A percentile compares a stretch with the other conserved stretches of the same genome.
These are phyloP conservation scores for Panulirus ornatus DNA, from an alignment of 1,140 invertebrate genomes.

Conservation along the genomic window DNA sequence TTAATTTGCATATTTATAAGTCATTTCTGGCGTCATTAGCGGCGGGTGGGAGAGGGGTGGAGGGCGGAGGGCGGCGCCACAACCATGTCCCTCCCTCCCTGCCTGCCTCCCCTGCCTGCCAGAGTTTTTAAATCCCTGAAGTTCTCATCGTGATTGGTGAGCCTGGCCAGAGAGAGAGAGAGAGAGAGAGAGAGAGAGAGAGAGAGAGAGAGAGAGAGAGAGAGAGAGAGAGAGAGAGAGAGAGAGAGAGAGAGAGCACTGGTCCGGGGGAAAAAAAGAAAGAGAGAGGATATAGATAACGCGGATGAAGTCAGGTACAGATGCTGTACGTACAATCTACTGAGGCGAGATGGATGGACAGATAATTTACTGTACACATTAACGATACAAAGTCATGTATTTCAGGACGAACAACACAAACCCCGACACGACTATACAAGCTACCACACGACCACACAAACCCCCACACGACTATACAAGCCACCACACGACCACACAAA, in stretches of 20 bases:
- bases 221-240: conserved; percentile 34
- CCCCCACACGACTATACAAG: not conserved
- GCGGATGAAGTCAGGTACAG: not conserved
- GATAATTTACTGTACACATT: no score
- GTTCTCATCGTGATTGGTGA: not conserved
- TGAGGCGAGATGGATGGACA: no score
- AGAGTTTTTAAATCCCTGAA: not conserved
- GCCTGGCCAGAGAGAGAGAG: conserved; percentile 5
- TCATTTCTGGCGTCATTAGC: not conserved
- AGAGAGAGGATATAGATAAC: not conserved
- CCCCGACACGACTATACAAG: not conserved
- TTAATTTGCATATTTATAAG: not conserved
- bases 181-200: conserved; percentile 13
- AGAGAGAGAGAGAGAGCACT: not conserved
- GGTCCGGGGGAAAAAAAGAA: not conserved
- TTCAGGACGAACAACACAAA: no score
- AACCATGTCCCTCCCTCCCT: no score
- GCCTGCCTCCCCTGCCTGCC: no score
- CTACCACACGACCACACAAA: not conserved
- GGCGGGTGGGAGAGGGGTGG: not conserved
- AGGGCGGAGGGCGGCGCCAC: not conserved
- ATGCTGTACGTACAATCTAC: no score
- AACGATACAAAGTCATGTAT: no score
- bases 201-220: not conserved
- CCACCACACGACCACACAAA: not conserved